Base-by-base conservation (phyloP, 2,113 vertebrate species). In the Engraulis encrasicolus region DNA sequence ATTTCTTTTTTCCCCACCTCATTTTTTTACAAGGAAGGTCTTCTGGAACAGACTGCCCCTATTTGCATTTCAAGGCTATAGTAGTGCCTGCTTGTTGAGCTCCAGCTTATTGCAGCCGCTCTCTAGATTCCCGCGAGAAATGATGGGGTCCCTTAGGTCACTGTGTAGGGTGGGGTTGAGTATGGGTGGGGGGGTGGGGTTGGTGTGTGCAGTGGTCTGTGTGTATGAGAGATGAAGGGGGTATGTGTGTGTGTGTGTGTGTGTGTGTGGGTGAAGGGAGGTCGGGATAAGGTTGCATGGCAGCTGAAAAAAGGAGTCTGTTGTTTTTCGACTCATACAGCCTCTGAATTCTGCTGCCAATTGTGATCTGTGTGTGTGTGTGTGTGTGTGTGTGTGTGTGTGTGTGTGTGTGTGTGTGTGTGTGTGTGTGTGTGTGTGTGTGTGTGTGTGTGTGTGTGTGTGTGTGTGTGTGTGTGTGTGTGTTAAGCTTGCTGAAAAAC, bases 11-110 rank as follows among this genome's bases (percentile, higher is more conserved):
- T n/a, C n/a, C n/a, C n/a, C n/a, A n/a, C n/a, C n/a, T n/a, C n/a
- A n/a, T n/a, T 82, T 84, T 89, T 45, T 87, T 84, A 77, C 61
- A 84, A 84, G 80, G 87, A 87, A 83, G 83, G 84, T 83, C 74
- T 80, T 71, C 58, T 52, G 74, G 45, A 85, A 83, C 84, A 34
- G 87, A 83, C 85, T 86, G 9, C 40, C 85, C 84, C 88, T 66
- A 88, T 90, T 88, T 88, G 85, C 88, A 88, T 91, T 88, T 87
- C 83, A 87, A 84, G 87, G 82, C 78, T n/a, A n/a, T n/a, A n/a
- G 78, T 50, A 77, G 78, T 79, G 81, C 82, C 84, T 52, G 86
- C 86, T 86, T 87, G 80, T 82, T 78, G 79, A 85, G 82, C 61
- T 34, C 49, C 52, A 86, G 84, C 83, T 87, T 87, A 86, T 89